phyloP scores from a whole-genome alignment of 2,113 vertebrate species.

The Heterocephalus glaber region DNA sequence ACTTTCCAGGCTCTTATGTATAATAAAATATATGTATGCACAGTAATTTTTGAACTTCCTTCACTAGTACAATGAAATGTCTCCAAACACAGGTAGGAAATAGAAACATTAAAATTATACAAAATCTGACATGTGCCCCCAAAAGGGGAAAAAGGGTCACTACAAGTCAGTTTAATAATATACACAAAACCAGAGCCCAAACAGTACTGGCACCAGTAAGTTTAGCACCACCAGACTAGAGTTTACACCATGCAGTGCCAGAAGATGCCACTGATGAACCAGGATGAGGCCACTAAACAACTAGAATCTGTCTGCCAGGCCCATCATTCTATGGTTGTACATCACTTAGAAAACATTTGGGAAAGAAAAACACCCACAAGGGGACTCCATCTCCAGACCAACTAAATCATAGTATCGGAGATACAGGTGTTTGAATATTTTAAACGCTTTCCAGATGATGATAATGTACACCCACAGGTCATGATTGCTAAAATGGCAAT shows the following conservation, averaged over 20 bases:
- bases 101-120: background rate
- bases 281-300: background rate
- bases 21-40: background rate
- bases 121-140: background rate
- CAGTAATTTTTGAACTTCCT: background rate
- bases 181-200: background rate
- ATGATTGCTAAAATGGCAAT: background rate
- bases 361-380: background rate
- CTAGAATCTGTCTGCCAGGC: background rate
- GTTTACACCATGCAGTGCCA: background rate
- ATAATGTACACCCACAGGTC: background rate
- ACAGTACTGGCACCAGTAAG: background rate
- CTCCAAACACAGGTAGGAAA: background rate
- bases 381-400: background rate
- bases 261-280: background rate
- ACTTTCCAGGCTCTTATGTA: background rate
- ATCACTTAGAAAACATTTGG: background rate
- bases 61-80: background rate
- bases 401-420: background rate
- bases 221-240: background rate
- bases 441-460: background rate
- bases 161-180: background rate
- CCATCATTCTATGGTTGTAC: background rate
- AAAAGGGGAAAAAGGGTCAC: background rate
- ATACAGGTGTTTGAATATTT: background rate